Evolutionary conservation across 2,113 vertebrate genomes (phyloP).

Genomic region (Corapipo altera): DNA sequence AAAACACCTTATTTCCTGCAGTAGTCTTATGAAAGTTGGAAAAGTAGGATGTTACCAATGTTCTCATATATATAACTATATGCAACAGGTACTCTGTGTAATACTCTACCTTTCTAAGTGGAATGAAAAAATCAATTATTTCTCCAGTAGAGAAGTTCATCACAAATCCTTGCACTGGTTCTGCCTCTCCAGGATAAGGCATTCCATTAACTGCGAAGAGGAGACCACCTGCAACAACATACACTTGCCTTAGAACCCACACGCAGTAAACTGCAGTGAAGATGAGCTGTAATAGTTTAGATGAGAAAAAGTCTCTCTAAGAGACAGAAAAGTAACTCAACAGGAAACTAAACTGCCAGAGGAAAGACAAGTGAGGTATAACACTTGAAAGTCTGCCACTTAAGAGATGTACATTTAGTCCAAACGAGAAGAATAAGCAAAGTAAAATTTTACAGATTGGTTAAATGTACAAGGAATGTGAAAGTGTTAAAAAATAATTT

Average conservation of each 20-base stretch:
- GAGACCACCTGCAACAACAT: constrained; percentile 79
- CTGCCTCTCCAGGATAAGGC: constrained; percentile 70
- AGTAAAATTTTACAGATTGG: not conserved
- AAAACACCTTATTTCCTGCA: not conserved
- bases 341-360: not conserved
- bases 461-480: not conserved
- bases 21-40: not conserved
- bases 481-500: not conserved
- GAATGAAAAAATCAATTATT: constrained; percentile 86
- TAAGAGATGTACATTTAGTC: not conserved
- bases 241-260: not conserved
- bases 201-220: constrained; percentile 92
- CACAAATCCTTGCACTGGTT: constrained; percentile 86
- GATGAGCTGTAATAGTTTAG: not conserved
- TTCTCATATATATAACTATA: not conserved
- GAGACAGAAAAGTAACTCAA: not conserved
- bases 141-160: constrained; percentile 91
- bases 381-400: not conserved
- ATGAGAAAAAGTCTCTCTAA: not conserved
- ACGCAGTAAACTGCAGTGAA: not conserved
- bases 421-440: not conserved
- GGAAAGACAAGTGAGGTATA: not conserved
- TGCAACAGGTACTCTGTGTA: not conserved
- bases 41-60: not conserved
- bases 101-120: constrained; percentile 83